Conservation (phyloP, 2,888 invertebrate species). For the Listrodromus nycthemerus region DNA sequence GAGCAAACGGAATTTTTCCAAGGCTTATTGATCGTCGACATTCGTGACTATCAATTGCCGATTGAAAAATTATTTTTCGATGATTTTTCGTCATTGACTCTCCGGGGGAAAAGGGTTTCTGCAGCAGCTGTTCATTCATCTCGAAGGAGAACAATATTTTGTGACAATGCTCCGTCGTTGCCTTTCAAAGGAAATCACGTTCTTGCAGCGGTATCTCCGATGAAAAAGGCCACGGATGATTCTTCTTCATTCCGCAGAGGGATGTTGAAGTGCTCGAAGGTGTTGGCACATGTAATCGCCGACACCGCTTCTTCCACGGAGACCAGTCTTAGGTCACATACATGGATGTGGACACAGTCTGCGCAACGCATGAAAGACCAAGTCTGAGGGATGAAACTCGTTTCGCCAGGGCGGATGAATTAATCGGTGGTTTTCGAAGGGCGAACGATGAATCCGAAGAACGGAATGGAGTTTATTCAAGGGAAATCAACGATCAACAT, state of each 20-base stretch:
- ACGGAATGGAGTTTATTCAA: not conserved
- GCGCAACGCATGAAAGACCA: not conserved
- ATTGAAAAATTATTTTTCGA: not conserved
- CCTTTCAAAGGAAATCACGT: too few relatives aligned
- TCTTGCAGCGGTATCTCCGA: too few relatives aligned
- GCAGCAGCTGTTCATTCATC: not conserved
- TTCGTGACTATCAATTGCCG: not conserved
- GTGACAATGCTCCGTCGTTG: not conserved
- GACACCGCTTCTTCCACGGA: constrained; percentile 1
- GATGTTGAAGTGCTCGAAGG: not conserved
- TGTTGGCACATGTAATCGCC: not conserved
- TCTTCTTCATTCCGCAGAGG: too few relatives aligned
- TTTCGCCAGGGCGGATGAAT: not conserved
- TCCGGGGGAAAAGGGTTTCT: too few relatives aligned
- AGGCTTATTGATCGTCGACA: not conserved
- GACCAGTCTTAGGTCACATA: not conserved
- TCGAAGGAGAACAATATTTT: too few relatives aligned
- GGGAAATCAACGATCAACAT: not conserved
- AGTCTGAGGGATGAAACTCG: not conserved
- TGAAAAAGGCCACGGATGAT: too few relatives aligned
- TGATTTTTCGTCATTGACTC: not conserved
- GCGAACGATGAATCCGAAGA: not conserved
- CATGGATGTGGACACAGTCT: not conserved
- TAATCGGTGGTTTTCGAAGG: not conserved
- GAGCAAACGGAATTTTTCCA: not conserved